Percentiles rank a stretch among this genome's conserved stretches.
phyloP scores from a whole-genome alignment of 2,888 invertebrate species.

The Synergus umbraculus region DNA sequence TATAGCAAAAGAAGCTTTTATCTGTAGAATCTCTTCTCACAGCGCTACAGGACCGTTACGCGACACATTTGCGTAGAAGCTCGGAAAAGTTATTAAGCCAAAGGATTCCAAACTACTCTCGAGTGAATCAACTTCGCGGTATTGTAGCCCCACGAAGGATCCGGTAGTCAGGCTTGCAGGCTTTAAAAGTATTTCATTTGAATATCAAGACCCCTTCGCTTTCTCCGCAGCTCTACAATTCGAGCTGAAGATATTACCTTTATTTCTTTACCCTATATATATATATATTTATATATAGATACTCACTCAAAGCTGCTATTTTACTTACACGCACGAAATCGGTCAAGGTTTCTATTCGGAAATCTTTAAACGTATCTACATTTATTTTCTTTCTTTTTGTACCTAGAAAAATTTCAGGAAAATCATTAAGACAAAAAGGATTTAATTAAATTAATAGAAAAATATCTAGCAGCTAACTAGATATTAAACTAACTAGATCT shows the following conservation, averaged over 20 bases:
- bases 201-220: slow-evolving; percentile 52
- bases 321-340: slow-evolving; percentile 6
- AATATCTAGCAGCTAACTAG: too few species aligned
- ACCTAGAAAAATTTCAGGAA: too few species aligned
- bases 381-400: too few species aligned
- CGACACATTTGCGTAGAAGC: slow-evolving; percentile 53
- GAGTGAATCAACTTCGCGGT: slow-evolving; percentile 53
- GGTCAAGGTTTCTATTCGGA: slow-evolving; percentile 3
- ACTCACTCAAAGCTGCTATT: neutral
- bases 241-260: slow-evolving; percentile 48
- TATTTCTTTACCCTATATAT: slow-evolving; percentile 41
- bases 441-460: too few species aligned
- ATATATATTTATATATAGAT: neutral
- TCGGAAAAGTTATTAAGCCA: slow-evolving; percentile 55
- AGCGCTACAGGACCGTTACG: slow-evolving; percentile 48
- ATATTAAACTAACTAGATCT: too few species aligned
- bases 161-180: slow-evolving; percentile 38
- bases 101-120: slow-evolving; percentile 55
- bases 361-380: slow-evolving; percentile 1
- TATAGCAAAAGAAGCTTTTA: slow-evolving; percentile 43
- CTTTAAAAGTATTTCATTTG: slow-evolving; percentile 57
- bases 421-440: too few species aligned
- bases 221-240: slow-evolving; percentile 31
- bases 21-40: slow-evolving; percentile 48
- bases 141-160: slow-evolving; percentile 44